These are phyloP conservation scores for Sandelia bainsii DNA, from an alignment of 2,797 vertebrate species.

Conservation along the genomic window DNA sequence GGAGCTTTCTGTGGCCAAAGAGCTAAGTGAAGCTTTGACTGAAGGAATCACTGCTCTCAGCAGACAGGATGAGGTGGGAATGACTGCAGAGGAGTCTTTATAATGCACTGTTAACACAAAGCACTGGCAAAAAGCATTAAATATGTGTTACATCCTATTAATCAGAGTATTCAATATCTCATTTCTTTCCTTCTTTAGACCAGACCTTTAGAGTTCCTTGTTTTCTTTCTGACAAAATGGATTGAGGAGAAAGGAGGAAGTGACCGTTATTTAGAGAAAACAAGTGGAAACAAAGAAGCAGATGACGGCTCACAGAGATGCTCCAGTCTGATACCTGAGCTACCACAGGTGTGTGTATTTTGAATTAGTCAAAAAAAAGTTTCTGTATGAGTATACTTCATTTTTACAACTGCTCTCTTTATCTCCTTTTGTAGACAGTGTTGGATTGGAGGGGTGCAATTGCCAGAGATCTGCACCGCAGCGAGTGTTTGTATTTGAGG, in stretches of 20 bases:
- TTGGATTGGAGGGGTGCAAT: conserved; percentile 74
- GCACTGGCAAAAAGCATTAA: background rate
- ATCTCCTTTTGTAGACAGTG: conserved; percentile 46
- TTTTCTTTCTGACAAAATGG: conserved; percentile 79
- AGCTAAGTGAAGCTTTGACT: conserved; percentile 73
- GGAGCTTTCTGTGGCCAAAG: conserved; percentile 69
- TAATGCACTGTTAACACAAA: background rate
- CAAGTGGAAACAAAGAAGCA: background rate
- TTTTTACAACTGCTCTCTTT: background rate
- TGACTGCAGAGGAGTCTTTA: background rate
- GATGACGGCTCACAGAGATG: conserved; percentile 28
- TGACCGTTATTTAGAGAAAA: background rate
- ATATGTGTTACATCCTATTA: background rate
- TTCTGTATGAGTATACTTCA: background rate
- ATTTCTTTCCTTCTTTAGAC: conserved; percentile 70
- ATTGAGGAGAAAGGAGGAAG: conserved; percentile 28
- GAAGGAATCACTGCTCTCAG: conserved; percentile 81
- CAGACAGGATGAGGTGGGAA: conserved; percentile 75
- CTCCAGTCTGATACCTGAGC: background rate
- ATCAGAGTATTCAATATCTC: background rate
- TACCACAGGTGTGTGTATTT: conserved; percentile 67
- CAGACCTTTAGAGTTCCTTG: conserved; percentile 85
- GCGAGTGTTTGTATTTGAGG: conserved; percentile 82
- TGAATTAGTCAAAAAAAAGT: background rate
- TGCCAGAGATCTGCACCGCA: conserved; percentile 82